phyloP scores from a whole-genome alignment of 92 coral and sea anemone species.

The Palythoa grandis region DNA sequence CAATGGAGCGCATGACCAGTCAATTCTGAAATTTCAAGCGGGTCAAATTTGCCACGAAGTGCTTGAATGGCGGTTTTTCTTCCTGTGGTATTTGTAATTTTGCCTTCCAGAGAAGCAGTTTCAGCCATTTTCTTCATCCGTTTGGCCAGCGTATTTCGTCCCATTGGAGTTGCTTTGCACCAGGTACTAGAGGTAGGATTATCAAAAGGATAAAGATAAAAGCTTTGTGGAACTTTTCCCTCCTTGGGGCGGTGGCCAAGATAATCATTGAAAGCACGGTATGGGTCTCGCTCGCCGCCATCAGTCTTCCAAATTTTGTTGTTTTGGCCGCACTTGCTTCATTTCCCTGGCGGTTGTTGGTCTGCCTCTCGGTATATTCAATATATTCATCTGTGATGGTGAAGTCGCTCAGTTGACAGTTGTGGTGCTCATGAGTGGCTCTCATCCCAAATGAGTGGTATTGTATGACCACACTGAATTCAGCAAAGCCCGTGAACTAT shows the following conservation, averaged over 20 bases:
- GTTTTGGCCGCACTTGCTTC: conserved; percentile 20
- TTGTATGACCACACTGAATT: conserved; percentile 59
- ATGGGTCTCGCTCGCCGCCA: conserved; percentile 51
- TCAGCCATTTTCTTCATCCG: no score
- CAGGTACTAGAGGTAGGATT: conserved; percentile 1
- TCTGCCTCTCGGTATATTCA: conserved; percentile 17
- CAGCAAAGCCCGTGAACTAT: conserved; percentile 49
- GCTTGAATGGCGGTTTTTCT: no score
- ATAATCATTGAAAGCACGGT: no score
- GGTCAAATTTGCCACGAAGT: no score
- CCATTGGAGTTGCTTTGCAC: no score
- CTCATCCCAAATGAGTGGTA: conserved; percentile 59
- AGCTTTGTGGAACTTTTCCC: conserved; percentile 20
- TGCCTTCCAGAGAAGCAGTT: no score
- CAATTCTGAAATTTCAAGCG: no score
- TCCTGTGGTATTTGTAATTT: no score
- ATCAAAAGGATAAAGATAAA: conserved; percentile 13
- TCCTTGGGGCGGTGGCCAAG: conserved; percentile 47
- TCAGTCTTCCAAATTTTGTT: conserved; percentile 37
- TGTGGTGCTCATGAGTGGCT: no score
- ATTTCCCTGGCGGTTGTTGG: conserved; percentile 45
- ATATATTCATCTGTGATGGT: neutral
- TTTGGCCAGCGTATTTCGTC: no score
- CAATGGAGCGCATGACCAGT: conserved; percentile 7
- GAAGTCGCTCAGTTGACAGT: conserved; percentile 42